phyloP scores from a whole-genome alignment of 2,797 vertebrate species.

The Notolabrus celidotus region DNA sequence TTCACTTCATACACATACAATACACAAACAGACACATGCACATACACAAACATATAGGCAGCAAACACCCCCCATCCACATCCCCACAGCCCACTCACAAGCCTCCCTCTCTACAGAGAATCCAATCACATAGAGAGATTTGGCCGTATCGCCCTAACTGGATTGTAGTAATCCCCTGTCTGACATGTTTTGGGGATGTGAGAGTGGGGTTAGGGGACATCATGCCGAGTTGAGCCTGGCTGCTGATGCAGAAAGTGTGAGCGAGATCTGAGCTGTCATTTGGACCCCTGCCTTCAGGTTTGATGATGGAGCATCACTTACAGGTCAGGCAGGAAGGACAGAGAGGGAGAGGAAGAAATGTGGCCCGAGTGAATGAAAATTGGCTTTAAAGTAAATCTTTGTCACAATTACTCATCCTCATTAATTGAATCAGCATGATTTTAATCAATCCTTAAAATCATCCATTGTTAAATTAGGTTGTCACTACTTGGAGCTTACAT shows the following conservation, averaged over 20 bases:
- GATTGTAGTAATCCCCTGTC: constrained; percentile 84
- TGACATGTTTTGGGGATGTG: constrained; percentile 82
- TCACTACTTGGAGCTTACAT: no score
- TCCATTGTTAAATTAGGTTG: no score
- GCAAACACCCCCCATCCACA: constrained; percentile 12
- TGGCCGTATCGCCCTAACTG: constrained; percentile 82
- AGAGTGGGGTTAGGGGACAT: constrained; percentile 78
- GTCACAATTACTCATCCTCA: no score
- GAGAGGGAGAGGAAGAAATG: constrained; percentile 15
- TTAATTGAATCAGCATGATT: no score
- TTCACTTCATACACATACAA: constrained; percentile 48
- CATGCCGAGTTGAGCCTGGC: constrained; percentile 73
- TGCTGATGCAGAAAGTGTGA: constrained; percentile 75
- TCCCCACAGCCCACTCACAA: constrained; percentile 60
- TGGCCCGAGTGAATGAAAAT: constrained; percentile 13
- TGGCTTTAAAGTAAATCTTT: no score
- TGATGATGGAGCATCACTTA: constrained; percentile 62
- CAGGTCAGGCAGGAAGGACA: constrained; percentile 33
- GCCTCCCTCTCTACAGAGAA: constrained; percentile 68
- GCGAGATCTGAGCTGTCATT: constrained; percentile 69
- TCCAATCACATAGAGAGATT: constrained; percentile 83
- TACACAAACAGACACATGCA: constrained; percentile 11
- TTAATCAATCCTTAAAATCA: no score
- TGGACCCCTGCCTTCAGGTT: constrained; percentile 70
- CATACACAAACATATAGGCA: constrained; percentile 21